A percentile compares a stretch with the other conserved stretches of the same genome.
These are phyloP conservation scores for Drosophila navojoa DNA, from an alignment of 1,140 invertebrate genomes.

Conservation along the genomic window DNA sequence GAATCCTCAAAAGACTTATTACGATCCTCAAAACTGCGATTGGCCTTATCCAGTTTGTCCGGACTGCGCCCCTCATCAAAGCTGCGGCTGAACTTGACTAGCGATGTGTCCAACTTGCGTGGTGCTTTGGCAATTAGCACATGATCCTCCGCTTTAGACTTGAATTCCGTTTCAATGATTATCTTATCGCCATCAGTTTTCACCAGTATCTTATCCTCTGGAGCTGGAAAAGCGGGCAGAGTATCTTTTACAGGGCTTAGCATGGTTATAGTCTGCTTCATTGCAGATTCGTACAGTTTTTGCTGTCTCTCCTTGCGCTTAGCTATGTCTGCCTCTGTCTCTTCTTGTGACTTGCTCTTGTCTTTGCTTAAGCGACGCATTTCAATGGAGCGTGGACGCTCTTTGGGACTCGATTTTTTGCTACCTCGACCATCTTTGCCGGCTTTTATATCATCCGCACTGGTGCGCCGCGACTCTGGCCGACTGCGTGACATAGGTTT, in stretches of 20 bases:
- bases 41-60: conserved; percentile 85
- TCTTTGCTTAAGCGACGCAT: conserved; percentile 87
- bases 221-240: conserved; percentile 87
- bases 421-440: conserved; percentile 84
- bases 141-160: conserved; percentile 86
- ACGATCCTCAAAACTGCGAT: conserved; percentile 86
- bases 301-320: conserved; percentile 89
- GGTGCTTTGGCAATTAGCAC: conserved; percentile 89
- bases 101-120: conserved; percentile 87
- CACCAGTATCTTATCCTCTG: conserved; percentile 87
- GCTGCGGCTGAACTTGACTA: conserved; percentile 88
- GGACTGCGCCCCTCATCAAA: conserved; percentile 86
- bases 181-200: conserved; percentile 87
- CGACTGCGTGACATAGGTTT: conserved; percentile 85
- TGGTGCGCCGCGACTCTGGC: conserved; percentile 84
- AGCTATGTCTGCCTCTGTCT: conserved; percentile 87
- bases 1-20: conserved; percentile 87
- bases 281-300: conserved; percentile 88
- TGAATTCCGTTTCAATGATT: conserved; percentile 87
- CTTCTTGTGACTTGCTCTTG: conserved; percentile 88
- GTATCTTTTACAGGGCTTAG: conserved; percentile 88
- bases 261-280: conserved; percentile 89
- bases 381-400: conserved; percentile 88
- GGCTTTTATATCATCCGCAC: conserved; percentile 85
- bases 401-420: conserved; percentile 85